Evolutionary conservation across 2,797 vertebrate genomes (phyloP), one percentile per base, ranked within the genome.

Genomic region (Antrozous pallidus): DNA sequence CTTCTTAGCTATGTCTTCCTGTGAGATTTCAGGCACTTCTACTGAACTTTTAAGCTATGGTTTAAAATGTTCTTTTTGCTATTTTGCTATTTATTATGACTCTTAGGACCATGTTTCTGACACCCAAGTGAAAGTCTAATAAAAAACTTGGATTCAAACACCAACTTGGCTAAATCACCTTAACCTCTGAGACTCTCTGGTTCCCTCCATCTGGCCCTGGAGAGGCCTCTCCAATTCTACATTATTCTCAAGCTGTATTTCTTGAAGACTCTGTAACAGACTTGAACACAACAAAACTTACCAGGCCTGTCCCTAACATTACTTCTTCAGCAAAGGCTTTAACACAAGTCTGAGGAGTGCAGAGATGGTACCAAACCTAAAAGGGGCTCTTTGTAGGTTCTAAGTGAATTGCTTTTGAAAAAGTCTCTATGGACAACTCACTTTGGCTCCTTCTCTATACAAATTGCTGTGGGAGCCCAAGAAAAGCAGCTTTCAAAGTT

Each of bases 401-500:
- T 56, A 90, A 94, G 90, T 94, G 95, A 97, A 97, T 95, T 92
- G 95, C 96, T 96, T 97, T 97, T 96, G 73, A 97, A 74, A 84
- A 88, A 51, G 79, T 82, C 95, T 95, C 81, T 97, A 91, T 80
- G 70, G 81, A 96, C 74, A 90, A 92, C 95, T 97, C 93, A 86
- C 78, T 92, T 88, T 96, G 96, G 95, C 95, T 94, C 82, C 87
- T 94, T 91, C 90, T 97, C 95, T 97, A 95, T 92, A 96, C 81
- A 96, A 92, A 96, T 85, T 69, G 61, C 94, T 95, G 74, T 86
- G 79, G 80, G 58, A 96, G 94, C 67, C 65, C 90, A 94, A 97
- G 95, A 97, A 97, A 97, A 97, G 96, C 93, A 95, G 97, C 95
- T 97, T 97, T 97, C 95, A 96, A 94, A 94, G 10, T 38, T 91